These are phyloP conservation scores for Neomorphus geoffroyi DNA, from an alignment of 2,797 vertebrate species.

Conservation along the genomic window DNA sequence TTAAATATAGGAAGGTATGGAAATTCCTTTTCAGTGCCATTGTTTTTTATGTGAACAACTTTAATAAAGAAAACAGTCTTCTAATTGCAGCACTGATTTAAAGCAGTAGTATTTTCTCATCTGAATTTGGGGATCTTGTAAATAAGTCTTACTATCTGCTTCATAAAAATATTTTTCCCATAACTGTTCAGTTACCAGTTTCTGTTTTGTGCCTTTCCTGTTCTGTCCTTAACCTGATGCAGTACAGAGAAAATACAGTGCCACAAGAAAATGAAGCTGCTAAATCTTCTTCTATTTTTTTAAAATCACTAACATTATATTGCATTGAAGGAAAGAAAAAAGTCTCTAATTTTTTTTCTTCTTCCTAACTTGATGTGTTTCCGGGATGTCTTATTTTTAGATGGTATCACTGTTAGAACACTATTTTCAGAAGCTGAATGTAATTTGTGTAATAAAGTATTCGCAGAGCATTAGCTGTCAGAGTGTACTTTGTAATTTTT, in stretches of 20 bases:
- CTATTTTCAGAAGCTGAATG: slow-evolving; percentile 99
- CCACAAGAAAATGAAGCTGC: slow-evolving; percentile 86
- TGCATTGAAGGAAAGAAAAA: slow-evolving; percentile 82
- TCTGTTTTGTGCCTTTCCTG: slow-evolving; percentile 93
- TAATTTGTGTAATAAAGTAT: slow-evolving; percentile 99
- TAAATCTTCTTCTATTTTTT: slow-evolving; percentile 88
- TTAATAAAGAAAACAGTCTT: slow-evolving; percentile 64
- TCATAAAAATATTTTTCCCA: slow-evolving; percentile 70
- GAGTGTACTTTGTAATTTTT: slow-evolving; percentile 75
- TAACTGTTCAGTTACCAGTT: slow-evolving; percentile 76
- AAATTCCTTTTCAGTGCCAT: slow-evolving; percentile 67
- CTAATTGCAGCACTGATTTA: slow-evolving; percentile 62
- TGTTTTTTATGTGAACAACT: slow-evolving; percentile 73
- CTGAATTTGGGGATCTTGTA: slow-evolving; percentile 74
- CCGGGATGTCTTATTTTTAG: slow-evolving; percentile 92
- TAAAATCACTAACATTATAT: slow-evolving; percentile 83
- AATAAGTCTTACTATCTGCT: slow-evolving; percentile 77
- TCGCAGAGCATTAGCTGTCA: slow-evolving; percentile 89
- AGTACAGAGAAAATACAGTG: slow-evolving; percentile 83
- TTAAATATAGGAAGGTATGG: slow-evolving; percentile 58
- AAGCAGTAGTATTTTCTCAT: slow-evolving; percentile 70
- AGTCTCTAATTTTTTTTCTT: slow-evolving; percentile 85
- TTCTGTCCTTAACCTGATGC: slow-evolving; percentile 84
- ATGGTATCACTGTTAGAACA: slow-evolving; percentile 97
- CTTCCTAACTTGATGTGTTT: slow-evolving; percentile 79